Evolutionary conservation across 92 coral and sea anemone species (phyloP).

Genomic region (Parazoanthus darwini): DNA sequence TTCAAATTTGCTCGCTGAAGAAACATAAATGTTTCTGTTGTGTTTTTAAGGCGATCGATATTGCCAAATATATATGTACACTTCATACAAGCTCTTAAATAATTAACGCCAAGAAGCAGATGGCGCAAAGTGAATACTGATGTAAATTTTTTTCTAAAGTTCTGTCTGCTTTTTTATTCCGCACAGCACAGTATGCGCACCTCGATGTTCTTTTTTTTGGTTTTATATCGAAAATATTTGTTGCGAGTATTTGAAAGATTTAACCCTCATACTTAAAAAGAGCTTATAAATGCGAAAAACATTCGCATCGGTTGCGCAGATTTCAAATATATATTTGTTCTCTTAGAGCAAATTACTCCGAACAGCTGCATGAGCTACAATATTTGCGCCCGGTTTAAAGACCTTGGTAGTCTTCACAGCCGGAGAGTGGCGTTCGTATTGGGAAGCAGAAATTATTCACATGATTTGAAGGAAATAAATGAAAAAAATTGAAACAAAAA

Average conservation of each 20-base stretch:
- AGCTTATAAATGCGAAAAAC: background rate
- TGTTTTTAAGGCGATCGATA: background rate
- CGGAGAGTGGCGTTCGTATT: no score
- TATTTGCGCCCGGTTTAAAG: no score
- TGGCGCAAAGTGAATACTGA: background rate
- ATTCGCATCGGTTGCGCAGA: background rate
- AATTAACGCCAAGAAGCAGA: background rate
- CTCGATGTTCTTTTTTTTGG: background rate
- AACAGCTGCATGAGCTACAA: no score
- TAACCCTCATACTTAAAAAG: no score
- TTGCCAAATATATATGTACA: background rate
- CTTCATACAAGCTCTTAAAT: background rate
- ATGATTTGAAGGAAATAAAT: no score
- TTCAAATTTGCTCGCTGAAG: background rate
- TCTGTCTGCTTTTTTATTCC: no score
- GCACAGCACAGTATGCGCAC: background rate
- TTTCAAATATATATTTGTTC: no score
- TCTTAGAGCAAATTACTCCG: no score
- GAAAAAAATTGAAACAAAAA: no score
- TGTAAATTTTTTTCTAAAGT: no score
- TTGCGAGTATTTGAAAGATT: background rate
- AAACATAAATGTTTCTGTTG: background rate
- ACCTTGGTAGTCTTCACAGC: no score
- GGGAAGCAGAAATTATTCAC: no score
- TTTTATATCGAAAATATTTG: background rate